Base-by-base conservation (phyloP, 37 sponge, comb jelly and placozoan species). In the Haliclona indistincta region DNA sequence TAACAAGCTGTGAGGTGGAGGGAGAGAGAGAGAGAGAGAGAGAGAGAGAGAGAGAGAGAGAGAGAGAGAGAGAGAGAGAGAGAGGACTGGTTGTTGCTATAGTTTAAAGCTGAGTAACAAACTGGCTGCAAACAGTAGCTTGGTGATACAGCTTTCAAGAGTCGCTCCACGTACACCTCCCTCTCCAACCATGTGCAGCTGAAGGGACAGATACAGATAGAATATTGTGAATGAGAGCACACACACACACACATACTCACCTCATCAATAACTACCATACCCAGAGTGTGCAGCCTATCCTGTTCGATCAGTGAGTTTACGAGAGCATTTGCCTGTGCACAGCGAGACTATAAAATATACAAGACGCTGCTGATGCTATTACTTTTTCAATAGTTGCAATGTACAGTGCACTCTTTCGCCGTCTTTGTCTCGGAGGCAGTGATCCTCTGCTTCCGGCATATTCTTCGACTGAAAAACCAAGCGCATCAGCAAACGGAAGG, bases 141-240 rank as follows among this genome's bases (percentile, higher is more conserved):
- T 93, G 2, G 89, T 70, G 32, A 97, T 77, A 76, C 94, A 97
- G 2, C 75, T 32, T 71, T 97, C 97, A 60, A 97, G 76, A 15
- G 85, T 84, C 13, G 97, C 97, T 5, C 97, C 97, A 19, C 97
- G 54, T n/a, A 28, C 71, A 29, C 83, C 79, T 35, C 88, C 97
- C n/a, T n/a, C n/a, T 1, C 97, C 97, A 8, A 97, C 28, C 97
- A 97, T 97, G 82, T 97, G 97, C 13, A 97, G 80, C 89, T 92
- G 64, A 7, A 29, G 68, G 34, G 38, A 60, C 1, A 56, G 26
- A 65, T 15, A 34, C n/a, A 49, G 17, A 44, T 43, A 42, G 26
- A 7, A 2, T 41, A 76, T 1, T 33, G 43, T 10, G 33, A 33
- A 62, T n/a, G n/a, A n/a, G 53, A 51, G n/a, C n/a, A n/a, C n/a